Percentiles rank a stretch among this genome's conserved stretches.
Conservation (phyloP, 2,888 invertebrate species). For the Teleiodes luculella region DNA sequence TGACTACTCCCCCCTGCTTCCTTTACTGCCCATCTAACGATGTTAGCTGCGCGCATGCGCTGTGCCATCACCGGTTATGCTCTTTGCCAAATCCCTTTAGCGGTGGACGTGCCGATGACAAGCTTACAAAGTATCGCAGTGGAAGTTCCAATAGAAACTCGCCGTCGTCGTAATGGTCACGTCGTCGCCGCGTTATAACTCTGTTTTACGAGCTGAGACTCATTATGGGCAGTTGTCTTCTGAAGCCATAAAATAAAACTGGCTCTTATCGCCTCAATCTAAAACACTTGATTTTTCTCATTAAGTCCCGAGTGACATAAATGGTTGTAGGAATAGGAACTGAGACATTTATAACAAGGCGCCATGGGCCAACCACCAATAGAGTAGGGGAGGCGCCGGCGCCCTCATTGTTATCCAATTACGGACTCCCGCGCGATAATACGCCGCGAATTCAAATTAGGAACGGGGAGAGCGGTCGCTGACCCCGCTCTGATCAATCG, state of each 20-base stretch:
- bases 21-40: slow-evolving; percentile 64
- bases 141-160: slow-evolving; percentile 10
- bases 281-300: slow-evolving; percentile 7
- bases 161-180: slow-evolving; percentile 5
- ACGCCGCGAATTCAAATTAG: slow-evolving; percentile 77
- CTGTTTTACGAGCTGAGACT: slow-evolving; percentile 5
- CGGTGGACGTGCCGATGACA: slow-evolving; percentile 42
- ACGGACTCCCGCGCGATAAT: slow-evolving; percentile 74
- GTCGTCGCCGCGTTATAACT: slow-evolving; percentile 6
- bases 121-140: slow-evolving; percentile 26
- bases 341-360: slow-evolving; percentile 33
- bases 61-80: slow-evolving; percentile 40
- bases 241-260: slow-evolving; percentile 1
- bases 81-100: slow-evolving; percentile 33
- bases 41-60: slow-evolving; percentile 68
- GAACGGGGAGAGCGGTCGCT: slow-evolving; percentile 71
- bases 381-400: slow-evolving; percentile 59
- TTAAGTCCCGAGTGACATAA: background rate
- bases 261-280: background rate
- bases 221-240: slow-evolving; percentile 11
- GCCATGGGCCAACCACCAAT: slow-evolving; percentile 48
- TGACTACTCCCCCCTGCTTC: slow-evolving; percentile 45
- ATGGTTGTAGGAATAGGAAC: background rate
- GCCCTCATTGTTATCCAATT: slow-evolving; percentile 78
- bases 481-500: slow-evolving; percentile 71